Percentiles rank a stretch among this genome's conserved stretches.
phyloP scores from a whole-genome alignment of 2,797 vertebrate species.

The Bovichtus diacanthus region DNA sequence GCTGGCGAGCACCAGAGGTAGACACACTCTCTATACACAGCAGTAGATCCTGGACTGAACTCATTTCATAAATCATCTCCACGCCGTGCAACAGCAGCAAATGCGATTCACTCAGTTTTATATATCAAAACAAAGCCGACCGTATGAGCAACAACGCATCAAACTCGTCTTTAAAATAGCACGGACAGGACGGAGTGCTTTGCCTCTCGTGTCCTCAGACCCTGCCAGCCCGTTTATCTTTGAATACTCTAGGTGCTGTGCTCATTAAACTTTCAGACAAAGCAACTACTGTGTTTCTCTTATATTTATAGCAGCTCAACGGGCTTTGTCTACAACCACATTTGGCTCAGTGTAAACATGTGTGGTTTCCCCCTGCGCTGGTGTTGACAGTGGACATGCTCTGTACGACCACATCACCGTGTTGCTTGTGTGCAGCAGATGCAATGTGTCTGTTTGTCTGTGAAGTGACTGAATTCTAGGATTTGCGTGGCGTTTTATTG shows the following conservation, averaged over 20 bases:
- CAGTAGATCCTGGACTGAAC: constrained; percentile 44
- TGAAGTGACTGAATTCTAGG: constrained; percentile 13
- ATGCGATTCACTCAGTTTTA: constrained; percentile 29
- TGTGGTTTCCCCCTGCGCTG: constrained; percentile 50
- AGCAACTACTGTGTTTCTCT: constrained; percentile 47
- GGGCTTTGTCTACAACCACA: constrained; percentile 63
- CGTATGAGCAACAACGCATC: constrained; percentile 42
- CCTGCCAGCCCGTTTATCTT: constrained; percentile 43
- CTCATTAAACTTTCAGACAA: constrained; percentile 67
- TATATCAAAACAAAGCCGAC: constrained; percentile 35
- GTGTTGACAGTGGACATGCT: constrained; percentile 61
- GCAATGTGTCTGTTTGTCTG: neutral
- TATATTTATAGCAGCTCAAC: constrained; percentile 58
- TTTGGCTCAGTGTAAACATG: constrained; percentile 24
- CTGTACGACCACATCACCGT: constrained; percentile 27
- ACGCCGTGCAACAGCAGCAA: constrained; percentile 29
- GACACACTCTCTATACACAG: constrained; percentile 42
- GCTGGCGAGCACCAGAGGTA: constrained; percentile 62
- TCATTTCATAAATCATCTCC: constrained; percentile 41
- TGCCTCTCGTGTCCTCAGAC: constrained; percentile 24
- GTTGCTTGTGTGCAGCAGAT: constrained; percentile 19
- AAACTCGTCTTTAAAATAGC: constrained; percentile 38
- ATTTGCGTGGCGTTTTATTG: constrained; percentile 18
- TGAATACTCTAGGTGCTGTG: constrained; percentile 54
- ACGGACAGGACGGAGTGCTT: neutral